A percentile compares a stretch with the other conserved stretches of the same genome.
Conservation (phyloP, 1,140 invertebrate genomes). For the Drosophila sulfurigaster region DNA sequence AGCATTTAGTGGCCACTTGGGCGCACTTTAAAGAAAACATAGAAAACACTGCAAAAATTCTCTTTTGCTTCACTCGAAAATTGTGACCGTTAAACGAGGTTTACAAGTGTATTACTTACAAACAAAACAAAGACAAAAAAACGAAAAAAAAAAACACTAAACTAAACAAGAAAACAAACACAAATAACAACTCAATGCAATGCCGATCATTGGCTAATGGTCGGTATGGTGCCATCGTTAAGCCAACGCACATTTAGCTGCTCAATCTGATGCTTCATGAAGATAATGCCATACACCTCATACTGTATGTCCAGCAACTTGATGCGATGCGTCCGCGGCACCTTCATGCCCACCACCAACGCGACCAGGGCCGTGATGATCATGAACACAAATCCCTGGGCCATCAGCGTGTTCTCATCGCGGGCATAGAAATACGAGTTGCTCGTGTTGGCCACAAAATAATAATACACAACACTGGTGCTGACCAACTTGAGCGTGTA, state of each 20-base stretch:
- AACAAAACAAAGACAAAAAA: background rate
- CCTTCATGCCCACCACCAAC: constrained; percentile 77
- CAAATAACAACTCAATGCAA: background rate
- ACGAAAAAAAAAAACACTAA: background rate
- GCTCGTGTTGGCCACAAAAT: constrained; percentile 68
- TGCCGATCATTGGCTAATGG: constrained; percentile 62
- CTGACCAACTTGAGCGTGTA: constrained; percentile 68
- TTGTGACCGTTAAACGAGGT: too few species aligned
- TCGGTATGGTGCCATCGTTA: constrained; percentile 81
- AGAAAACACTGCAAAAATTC: too few species aligned
- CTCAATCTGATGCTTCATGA: constrained; percentile 81
- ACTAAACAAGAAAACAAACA: background rate
- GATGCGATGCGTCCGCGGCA: constrained; percentile 69
- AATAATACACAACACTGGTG: constrained; percentile 69
- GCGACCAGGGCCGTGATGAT: constrained; percentile 74
- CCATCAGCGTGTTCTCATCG: constrained; percentile 74
- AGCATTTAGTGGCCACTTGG: too few species aligned
- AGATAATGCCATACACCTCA: constrained; percentile 77
- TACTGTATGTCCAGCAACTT: constrained; percentile 77
- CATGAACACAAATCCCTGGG: constrained; percentile 78
- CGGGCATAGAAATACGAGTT: constrained; percentile 79
- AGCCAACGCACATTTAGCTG: constrained; percentile 78
- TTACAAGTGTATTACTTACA: too few species aligned
- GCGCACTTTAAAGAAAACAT: too few species aligned
- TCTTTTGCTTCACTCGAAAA: too few species aligned